Conservation (phyloP, 2,113 vertebrate genomes). For the Neolamprologus brichardi region DNA sequence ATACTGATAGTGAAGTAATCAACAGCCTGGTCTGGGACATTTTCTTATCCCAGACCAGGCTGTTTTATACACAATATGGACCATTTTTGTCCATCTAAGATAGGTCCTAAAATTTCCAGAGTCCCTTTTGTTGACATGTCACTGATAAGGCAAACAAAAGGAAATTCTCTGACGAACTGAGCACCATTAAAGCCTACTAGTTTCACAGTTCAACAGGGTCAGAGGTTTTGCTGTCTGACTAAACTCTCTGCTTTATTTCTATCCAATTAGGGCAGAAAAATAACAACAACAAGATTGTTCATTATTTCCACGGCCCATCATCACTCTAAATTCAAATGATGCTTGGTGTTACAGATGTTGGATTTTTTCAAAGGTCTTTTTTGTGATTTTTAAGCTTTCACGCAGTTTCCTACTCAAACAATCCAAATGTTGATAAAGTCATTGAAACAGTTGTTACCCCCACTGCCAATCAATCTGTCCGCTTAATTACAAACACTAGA, state of each 20-base stretch:
- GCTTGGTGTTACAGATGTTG: not conserved
- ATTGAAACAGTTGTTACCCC: not conserved
- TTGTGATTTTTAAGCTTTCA: not conserved
- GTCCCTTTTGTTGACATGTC: not conserved
- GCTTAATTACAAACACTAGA: conserved; percentile 47
- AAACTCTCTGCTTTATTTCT: not conserved
- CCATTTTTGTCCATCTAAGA: not conserved
- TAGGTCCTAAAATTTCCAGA: not conserved
- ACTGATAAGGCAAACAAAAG: not conserved
- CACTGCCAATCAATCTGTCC: not conserved
- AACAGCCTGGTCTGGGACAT: not conserved
- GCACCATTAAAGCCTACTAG: not conserved
- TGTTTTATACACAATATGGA: not conserved
- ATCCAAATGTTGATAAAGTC: not conserved
- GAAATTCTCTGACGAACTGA: not conserved
- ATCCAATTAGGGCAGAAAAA: not conserved
- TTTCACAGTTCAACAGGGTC: not conserved
- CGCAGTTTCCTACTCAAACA: not conserved
- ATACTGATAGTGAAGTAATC: not conserved
- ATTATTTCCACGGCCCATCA: accelerated
- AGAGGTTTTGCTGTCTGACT: not conserved
- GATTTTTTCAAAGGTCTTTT: not conserved
- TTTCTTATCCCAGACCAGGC: not conserved
- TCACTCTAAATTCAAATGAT: not conserved
- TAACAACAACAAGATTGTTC: not conserved